These are phyloP conservation scores for Picus viridis DNA, from an alignment of 2,797 vertebrate genomes.

Conservation along the genomic window DNA sequence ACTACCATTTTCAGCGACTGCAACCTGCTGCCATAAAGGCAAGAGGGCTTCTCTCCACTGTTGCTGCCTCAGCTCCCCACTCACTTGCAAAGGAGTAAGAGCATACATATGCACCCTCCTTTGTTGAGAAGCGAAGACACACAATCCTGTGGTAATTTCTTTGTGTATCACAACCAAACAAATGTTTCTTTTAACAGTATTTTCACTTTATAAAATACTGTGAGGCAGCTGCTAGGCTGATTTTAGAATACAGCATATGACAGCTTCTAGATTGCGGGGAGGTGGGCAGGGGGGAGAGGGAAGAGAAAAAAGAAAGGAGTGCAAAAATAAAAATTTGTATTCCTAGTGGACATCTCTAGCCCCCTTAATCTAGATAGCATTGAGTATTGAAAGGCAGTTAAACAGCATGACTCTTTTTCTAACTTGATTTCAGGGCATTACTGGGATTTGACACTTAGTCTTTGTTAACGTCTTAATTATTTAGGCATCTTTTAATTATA, in stretches of 20 bases:
- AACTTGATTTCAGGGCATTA: not conserved
- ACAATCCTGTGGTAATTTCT: not conserved
- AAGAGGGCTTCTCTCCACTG: not conserved
- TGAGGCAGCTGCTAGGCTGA: not conserved
- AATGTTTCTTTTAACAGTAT: not conserved
- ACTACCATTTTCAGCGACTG: not conserved
- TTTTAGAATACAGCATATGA: not conserved
- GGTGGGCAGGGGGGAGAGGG: not conserved
- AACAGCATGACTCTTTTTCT: not conserved
- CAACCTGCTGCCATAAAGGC: not conserved
- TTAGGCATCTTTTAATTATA: not conserved
- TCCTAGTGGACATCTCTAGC: not conserved
- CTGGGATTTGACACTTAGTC: not conserved
- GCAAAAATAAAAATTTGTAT: not conserved
- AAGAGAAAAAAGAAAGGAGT: not conserved
- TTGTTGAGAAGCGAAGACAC: not conserved
- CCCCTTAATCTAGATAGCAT: not conserved
- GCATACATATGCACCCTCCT: fast-evolving
- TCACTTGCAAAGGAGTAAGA: not conserved
- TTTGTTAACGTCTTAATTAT: not conserved
- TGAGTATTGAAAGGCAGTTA: not conserved
- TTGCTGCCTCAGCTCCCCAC: not conserved
- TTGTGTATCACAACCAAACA: not conserved
- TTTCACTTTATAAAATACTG: not conserved
- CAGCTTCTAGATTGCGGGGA: not conserved